Evolutionary conservation across 2,888 invertebrate species (phyloP).

Genomic region (Cryptophagus acutangulus): DNA sequence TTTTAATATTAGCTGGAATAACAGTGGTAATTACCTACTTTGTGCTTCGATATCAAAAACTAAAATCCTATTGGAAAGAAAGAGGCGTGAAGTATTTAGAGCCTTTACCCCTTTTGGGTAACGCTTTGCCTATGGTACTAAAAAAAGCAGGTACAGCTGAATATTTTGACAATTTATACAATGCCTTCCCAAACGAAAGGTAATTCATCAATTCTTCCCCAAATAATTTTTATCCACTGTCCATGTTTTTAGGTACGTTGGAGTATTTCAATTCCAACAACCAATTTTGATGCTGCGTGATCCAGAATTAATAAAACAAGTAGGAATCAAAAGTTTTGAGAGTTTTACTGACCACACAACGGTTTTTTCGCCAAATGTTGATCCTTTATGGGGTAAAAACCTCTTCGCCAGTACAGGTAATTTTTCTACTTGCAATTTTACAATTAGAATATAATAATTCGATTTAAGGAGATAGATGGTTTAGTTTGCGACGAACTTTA

Average conservation of each 20-base stretch:
- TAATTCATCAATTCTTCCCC: slow-evolving; percentile 3
- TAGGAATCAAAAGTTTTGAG: slow-evolving; percentile 56
- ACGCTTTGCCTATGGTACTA: slow-evolving; percentile 11
- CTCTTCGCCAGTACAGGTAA: slow-evolving; percentile 30
- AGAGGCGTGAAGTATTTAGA: slow-evolving; percentile 11
- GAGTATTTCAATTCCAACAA: slow-evolving; percentile 23
- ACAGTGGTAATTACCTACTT: neutral
- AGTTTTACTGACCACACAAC: slow-evolving; percentile 49
- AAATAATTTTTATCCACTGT: too few relatives aligned
- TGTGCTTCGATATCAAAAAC: neutral
- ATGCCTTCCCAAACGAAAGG: slow-evolving; percentile 18
- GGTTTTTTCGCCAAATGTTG: slow-evolving; percentile 36
- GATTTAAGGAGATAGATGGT: slow-evolving; percentile 32
- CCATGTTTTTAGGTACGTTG: slow-evolving; percentile 27
- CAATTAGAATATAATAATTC: slow-evolving; percentile 3
- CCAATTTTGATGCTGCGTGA: slow-evolving; percentile 52
- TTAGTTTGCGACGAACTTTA: slow-evolving; percentile 45
- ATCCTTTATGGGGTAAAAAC: slow-evolving; percentile 50
- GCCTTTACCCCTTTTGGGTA: slow-evolving; percentile 17
- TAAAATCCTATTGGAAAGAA: slow-evolving; percentile 10
- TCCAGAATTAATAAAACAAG: slow-evolving; percentile 53
- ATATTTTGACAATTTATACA: slow-evolving; percentile 12
- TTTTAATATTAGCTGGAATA: neutral
- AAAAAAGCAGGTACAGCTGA: slow-evolving; percentile 8
- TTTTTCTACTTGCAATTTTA: neutral